Percentiles rank a stretch among this genome's conserved stretches.
These are phyloP conservation scores for Agapostemon virescens DNA, from an alignment of 2,888 invertebrate genomes.

Conservation along the genomic window DNA sequence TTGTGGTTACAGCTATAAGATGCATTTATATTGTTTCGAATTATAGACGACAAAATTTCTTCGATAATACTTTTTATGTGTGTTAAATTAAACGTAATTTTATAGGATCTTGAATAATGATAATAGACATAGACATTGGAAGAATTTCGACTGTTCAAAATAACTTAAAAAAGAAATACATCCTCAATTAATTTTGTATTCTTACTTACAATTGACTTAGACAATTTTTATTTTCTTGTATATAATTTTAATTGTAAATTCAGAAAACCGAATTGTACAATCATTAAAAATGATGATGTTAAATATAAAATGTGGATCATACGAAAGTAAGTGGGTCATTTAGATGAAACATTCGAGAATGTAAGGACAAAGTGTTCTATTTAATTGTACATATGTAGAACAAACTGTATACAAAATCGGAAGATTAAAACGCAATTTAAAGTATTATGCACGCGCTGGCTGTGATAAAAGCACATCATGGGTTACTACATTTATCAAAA, in stretches of 20 bases:
- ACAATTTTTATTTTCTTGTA: too few species aligned
- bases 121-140: too few species aligned
- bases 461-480: constrained; percentile 35
- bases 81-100: neutral
- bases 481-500: constrained; percentile 48
- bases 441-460: constrained; percentile 4
- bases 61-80: neutral
- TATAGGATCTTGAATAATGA: neutral
- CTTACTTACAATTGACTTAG: too few species aligned
- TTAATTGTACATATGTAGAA: neutral
- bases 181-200: too few species aligned
- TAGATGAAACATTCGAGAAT: neutral
- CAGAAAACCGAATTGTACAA: neutral
- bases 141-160: too few species aligned
- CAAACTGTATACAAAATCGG: neutral
- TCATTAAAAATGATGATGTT: neutral
- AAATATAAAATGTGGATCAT: neutral
- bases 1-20: neutral
- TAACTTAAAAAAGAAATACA: too few species aligned
- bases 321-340: neutral
- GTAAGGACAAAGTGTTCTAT: neutral
- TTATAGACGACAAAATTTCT: neutral
- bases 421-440: constrained; percentile 25
- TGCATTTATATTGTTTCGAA: neutral
- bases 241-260: neutral